Conservation (phyloP, 1,140 invertebrate genomes). For the Mactra quadrangularis region DNA sequence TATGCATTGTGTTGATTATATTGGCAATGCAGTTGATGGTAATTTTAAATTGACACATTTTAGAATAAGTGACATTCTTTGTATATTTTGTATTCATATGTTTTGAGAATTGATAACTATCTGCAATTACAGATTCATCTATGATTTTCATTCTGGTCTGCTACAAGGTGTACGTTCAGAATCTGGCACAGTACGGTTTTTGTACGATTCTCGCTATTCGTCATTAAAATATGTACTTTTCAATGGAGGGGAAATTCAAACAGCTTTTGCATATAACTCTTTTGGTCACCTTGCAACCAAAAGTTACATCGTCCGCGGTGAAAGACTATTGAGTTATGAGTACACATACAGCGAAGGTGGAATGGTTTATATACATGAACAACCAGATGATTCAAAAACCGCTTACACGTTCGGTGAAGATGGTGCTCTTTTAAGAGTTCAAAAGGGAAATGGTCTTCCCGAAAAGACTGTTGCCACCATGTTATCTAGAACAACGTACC, state of each 20-base stretch:
- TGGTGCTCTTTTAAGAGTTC: not conserved
- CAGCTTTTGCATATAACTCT: constrained; percentile 1
- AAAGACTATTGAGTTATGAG: not conserved
- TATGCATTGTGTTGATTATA: too few species aligned
- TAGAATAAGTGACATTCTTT: too few species aligned
- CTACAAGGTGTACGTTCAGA: not conserved
- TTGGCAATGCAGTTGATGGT: too few species aligned
- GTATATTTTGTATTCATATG: too few species aligned
- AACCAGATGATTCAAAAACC: not conserved
- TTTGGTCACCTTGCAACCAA: not conserved
- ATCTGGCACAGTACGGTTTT: not conserved
- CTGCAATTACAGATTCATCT: not conserved
- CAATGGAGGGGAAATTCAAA: not conserved
- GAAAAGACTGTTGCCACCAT: constrained; percentile 9
- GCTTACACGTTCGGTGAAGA: not conserved
- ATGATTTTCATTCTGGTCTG: not conserved
- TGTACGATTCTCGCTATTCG: not conserved
- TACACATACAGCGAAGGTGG: constrained; percentile 19
- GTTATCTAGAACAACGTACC: not conserved
- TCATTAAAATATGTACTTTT: not conserved
- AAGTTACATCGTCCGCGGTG: not conserved
- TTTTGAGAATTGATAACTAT: too few species aligned
- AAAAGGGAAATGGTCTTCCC: not conserved
- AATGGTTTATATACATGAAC: not conserved
- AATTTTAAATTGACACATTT: too few species aligned